phyloP scores from a whole-genome alignment of 2,113 vertebrate genomes.

The Trogon surrucura region DNA sequence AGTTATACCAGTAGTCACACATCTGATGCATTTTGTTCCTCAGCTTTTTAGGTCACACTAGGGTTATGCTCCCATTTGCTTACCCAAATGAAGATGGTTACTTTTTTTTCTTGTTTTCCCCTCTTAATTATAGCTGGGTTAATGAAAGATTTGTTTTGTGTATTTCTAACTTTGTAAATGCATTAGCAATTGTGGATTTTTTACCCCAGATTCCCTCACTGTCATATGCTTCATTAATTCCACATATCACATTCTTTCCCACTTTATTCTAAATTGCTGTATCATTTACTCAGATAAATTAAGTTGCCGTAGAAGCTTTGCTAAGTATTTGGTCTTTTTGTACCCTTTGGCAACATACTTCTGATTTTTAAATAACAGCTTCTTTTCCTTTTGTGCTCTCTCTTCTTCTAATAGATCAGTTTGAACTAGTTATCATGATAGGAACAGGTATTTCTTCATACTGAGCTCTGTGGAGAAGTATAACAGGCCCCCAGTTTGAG shows the following conservation, averaged over 20 bases:
- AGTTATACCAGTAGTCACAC: background rate
- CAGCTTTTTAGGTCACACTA: background rate
- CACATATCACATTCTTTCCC: background rate
- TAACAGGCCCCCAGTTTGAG: background rate
- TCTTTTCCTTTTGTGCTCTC: background rate
- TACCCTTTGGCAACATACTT: conserved; percentile 1
- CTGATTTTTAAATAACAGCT: conserved; percentile 19
- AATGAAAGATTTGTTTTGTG: background rate
- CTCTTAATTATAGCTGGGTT: background rate
- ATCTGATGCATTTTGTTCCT: background rate
- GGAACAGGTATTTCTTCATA: background rate
- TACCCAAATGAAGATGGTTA: background rate
- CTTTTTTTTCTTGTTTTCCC: too few relatives aligned
- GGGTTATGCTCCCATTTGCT: background rate
- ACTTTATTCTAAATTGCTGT: conserved; percentile 39
- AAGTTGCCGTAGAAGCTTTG: conserved; percentile 29
- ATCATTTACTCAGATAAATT: conserved; percentile 40
- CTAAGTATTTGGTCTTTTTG: background rate
- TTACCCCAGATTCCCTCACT: background rate
- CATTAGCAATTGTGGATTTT: background rate
- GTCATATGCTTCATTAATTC: conserved; percentile 35
- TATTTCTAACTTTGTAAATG: background rate
- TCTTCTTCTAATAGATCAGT: background rate
- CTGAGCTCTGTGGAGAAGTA: background rate
- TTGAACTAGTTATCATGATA: background rate